Evolutionary conservation across 1,140 invertebrate species (phyloP).

Genomic region (Thalassaphorura encarpata): DNA sequence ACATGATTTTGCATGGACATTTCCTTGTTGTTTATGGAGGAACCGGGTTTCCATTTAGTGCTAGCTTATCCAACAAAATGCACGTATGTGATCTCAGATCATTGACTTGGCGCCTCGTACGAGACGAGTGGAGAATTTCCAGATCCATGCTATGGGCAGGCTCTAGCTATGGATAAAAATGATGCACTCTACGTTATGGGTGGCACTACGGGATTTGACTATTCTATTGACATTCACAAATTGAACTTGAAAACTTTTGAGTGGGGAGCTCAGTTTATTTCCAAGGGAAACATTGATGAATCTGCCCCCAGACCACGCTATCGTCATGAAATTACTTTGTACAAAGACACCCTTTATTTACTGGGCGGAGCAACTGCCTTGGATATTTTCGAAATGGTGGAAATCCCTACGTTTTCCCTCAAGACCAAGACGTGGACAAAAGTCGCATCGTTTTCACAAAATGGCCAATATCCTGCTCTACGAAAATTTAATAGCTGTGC

Average conservation of each 20-base stretch:
- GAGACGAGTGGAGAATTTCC: conserved; percentile 55
- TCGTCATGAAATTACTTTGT: conserved; percentile 68
- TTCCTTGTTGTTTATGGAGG: not conserved
- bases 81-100: conserved; percentile 55
- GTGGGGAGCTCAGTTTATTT: conserved; percentile 65
- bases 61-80: conserved; percentile 34
- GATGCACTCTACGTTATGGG: conserved; percentile 49
- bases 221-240: conserved; percentile 69
- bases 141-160: conserved; percentile 59
- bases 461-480: no score
- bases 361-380: conserved; percentile 68
- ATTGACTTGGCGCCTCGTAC: conserved; percentile 40
- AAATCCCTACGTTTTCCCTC: conserved; percentile 66
- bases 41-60: not conserved
- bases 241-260: conserved; percentile 59
- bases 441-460: no score
- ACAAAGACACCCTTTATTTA: conserved; percentile 61
- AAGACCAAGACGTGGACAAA: conserved; percentile 32
- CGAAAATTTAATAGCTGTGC: no score
- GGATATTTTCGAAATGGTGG: conserved; percentile 50
- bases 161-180: conserved; percentile 33
- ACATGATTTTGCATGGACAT: not conserved
- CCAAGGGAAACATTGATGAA: conserved; percentile 40
- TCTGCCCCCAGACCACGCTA: no score
- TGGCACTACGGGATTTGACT: conserved; percentile 69